Percentiles rank a stretch among this genome's conserved stretches.
Conservation (phyloP, 1,140 invertebrate species). For the Belonocnema kinseyi region DNA sequence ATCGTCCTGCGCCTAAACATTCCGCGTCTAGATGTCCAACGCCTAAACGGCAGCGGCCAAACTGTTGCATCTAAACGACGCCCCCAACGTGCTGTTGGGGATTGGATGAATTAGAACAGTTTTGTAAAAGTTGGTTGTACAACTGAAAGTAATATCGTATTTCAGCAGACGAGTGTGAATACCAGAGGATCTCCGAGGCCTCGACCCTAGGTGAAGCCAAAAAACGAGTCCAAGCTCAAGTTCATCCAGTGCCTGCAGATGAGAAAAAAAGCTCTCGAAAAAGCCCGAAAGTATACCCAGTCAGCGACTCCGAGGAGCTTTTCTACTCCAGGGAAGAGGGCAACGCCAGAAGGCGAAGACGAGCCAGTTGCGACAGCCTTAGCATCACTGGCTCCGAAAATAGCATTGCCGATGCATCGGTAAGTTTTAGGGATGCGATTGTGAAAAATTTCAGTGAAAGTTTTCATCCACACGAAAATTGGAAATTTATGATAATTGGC, state of each 20-base stretch:
- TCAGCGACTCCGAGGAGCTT: conserved; percentile 80
- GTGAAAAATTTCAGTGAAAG: not conserved
- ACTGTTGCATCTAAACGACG: too few relatives aligned
- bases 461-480: conserved; percentile 32
- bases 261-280: conserved; percentile 57
- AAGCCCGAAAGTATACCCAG: conserved; percentile 76
- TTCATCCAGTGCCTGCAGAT: conserved; percentile 73
- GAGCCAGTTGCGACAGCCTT: conserved; percentile 70
- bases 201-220: conserved; percentile 71
- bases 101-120: too few relatives aligned
- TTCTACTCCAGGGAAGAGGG: conserved; percentile 72
- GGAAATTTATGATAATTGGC: not conserved
- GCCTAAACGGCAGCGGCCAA: too few relatives aligned
- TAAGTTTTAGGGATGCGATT: not conserved
- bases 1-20: too few relatives aligned
- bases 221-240: conserved; percentile 77
- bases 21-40: too few relatives aligned
- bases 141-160: not conserved
- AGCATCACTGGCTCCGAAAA: conserved; percentile 72
- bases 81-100: too few relatives aligned
- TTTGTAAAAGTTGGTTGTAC: too few relatives aligned
- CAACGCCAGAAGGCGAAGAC: conserved; percentile 58
- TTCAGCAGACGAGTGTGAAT: conserved; percentile 77
- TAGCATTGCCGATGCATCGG: conserved; percentile 51
- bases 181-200: conserved; percentile 79